Base-by-base conservation (phyloP, 2,113 vertebrate species). In the Orientallactaga bullata region DNA sequence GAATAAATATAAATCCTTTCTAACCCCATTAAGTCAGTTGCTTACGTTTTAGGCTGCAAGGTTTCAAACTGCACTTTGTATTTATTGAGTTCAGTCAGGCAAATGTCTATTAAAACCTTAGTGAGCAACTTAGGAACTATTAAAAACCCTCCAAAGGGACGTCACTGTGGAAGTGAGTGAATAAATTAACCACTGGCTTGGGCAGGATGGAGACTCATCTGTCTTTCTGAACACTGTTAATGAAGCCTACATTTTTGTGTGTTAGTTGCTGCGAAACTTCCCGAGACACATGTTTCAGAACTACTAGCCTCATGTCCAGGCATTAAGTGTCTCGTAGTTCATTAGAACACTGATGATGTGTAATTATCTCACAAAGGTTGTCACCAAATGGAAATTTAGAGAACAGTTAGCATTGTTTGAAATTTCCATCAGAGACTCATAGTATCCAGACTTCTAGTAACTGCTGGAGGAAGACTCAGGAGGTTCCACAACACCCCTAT, bases 131-230 rank as follows among this genome's bases (percentile, higher is more conserved):
- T 78, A 94, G 89, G 97, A 97, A 96, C 94, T 91, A 97, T 97
- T 88, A 97, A 96, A 97, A 95, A 85, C 39, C 84, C 58, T 95
- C 63, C 21, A 89, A 98, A 96, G n/a, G 60, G 84, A 94, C 58
- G 30, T 94, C 81, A 90, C 76, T 94, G 65, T 89, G 94, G 82
- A 96, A 96, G 74, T 77, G 77, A 95, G 88, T 96, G 96, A 96
- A 93, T 97, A 97, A 97, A 98, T 97, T 98, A 97, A 96, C 86
- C 89, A 96, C 88, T 95, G 93, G 85, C 87, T 94, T 97, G 88
- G 93, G 90, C 92, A 96, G 68, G 77, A 93, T 65, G 58, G 88
- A 88, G 89, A 78, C 58, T 96, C 89, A 92, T 97, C 95, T 96
- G 60, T 97, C 94, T 97, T 97, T 96, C 80, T 94, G 96, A 93